These are phyloP conservation scores for Elephantulus edwardii DNA, from an alignment of 2,113 vertebrate species.

Conservation along the genomic window DNA sequence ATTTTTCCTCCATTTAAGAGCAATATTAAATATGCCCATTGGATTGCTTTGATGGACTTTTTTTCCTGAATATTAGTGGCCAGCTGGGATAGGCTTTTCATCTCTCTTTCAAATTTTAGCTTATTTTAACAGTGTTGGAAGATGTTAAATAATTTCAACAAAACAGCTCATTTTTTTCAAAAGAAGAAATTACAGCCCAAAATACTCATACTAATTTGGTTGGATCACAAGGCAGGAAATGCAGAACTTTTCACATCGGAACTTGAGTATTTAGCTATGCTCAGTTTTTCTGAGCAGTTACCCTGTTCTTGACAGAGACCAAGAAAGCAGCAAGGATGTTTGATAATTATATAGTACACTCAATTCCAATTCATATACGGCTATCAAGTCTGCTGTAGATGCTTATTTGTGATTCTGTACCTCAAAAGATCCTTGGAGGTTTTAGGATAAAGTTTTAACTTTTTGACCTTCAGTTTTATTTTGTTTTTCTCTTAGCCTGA, in stretches of 20 bases:
- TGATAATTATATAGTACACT: constrained; percentile 75
- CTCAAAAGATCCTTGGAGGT: constrained; percentile 66
- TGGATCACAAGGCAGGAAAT: constrained; percentile 66
- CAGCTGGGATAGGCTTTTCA: constrained; percentile 55
- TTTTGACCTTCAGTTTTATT: constrained; percentile 64
- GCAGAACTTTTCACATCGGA: constrained; percentile 43
- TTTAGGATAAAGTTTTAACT: constrained; percentile 63
- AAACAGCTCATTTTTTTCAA: constrained; percentile 61
- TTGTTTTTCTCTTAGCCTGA: constrained; percentile 29
- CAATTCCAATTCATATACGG: constrained; percentile 56
- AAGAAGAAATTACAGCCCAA: constrained; percentile 58
- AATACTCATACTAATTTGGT: constrained; percentile 60
- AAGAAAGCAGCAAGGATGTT: constrained; percentile 63
- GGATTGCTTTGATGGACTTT: constrained; percentile 46
- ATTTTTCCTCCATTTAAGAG: constrained; percentile 18
- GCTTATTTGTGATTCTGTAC: constrained; percentile 59
- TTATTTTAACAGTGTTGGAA: constrained; percentile 58
- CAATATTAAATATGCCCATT: constrained; percentile 32
- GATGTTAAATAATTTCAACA: constrained; percentile 68
- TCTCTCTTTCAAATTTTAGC: constrained; percentile 54
- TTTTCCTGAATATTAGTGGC: constrained; percentile 31
- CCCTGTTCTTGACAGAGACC: constrained; percentile 60
- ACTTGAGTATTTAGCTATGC: neutral
- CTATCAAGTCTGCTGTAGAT: constrained; percentile 57
- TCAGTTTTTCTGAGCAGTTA: constrained; percentile 66